Percentiles rank a stretch among this genome's conserved stretches.
These are phyloP conservation scores for Antrozous pallidus DNA, from an alignment of 2,797 vertebrate genomes.

Conservation along the genomic window DNA sequence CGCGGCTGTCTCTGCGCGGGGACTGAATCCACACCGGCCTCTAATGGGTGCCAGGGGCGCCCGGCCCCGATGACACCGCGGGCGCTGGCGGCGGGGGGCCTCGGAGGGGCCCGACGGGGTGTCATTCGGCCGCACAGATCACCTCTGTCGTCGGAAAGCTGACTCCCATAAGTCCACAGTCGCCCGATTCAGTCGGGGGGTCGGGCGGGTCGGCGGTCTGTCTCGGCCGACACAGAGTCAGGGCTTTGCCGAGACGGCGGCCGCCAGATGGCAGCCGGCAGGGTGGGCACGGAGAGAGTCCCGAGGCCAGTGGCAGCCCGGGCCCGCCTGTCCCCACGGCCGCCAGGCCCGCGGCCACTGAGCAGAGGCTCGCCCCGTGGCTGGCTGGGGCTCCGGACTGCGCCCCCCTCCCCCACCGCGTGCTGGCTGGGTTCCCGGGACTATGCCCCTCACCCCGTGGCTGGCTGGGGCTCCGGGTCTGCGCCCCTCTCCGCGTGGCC, in stretches of 20 bases:
- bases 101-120: background rate
- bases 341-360: accelerated
- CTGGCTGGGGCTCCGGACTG: too few species aligned
- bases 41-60: too few species aligned
- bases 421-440: too few species aligned
- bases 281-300: accelerated
- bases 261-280: accelerated
- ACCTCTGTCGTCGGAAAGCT: constrained; percentile 77
- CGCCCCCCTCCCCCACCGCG: too few species aligned
- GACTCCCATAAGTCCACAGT: constrained; percentile 71
- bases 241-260: background rate
- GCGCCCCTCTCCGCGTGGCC: too few species aligned
- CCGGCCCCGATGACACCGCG: constrained; percentile 38
- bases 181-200: constrained; percentile 47
- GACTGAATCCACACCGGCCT: constrained; percentile 62
- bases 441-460: too few species aligned
- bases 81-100: too few species aligned
- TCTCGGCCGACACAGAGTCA: background rate
- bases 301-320: accelerated
- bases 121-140: constrained; percentile 55
- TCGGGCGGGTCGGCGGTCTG: background rate
- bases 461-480: too few species aligned
- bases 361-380: accelerated
- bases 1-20: constrained; percentile 14
- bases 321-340: accelerated